A percentile compares a stretch with the other conserved stretches of the same genome.
These are phyloP conservation scores for Corydoras maculifer DNA, from an alignment of 2,113 vertebrate species.

Conservation along the genomic window DNA sequence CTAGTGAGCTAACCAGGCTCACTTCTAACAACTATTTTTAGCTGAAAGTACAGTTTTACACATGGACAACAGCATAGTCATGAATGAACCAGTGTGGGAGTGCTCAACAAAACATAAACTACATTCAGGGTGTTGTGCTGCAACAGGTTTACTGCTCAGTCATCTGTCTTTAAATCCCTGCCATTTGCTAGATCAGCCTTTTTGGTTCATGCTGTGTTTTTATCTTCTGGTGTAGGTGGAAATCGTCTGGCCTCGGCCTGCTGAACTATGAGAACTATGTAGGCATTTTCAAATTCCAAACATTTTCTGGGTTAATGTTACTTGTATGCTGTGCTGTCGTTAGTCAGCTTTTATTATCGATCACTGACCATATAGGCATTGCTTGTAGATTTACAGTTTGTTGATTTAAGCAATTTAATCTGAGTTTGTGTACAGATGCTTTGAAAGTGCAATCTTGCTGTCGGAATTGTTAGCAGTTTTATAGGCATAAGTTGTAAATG, in stretches of 20 bases:
- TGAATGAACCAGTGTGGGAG: background rate
- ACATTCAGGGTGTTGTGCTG: background rate
- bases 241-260: background rate
- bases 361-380: no score
- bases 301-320: background rate
- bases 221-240: background rate
- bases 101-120: background rate
- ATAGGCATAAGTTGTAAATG: no score
- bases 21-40: slow-evolving; percentile 4
- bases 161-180: background rate
- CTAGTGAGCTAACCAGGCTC: background rate
- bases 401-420: no score
- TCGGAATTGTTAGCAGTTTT: no score
- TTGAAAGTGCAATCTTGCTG: no score
- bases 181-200: background rate
- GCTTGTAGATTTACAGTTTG: no score
- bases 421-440: no score
- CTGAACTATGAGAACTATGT: background rate
- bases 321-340: background rate
- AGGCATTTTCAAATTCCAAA: slow-evolving; percentile 3
- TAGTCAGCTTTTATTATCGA: no score
- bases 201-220: background rate
- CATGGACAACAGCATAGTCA: background rate
- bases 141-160: background rate
- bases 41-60: background rate